Conservation (phyloP, 1,140 invertebrate genomes). For the Lepidurus arcticus region DNA sequence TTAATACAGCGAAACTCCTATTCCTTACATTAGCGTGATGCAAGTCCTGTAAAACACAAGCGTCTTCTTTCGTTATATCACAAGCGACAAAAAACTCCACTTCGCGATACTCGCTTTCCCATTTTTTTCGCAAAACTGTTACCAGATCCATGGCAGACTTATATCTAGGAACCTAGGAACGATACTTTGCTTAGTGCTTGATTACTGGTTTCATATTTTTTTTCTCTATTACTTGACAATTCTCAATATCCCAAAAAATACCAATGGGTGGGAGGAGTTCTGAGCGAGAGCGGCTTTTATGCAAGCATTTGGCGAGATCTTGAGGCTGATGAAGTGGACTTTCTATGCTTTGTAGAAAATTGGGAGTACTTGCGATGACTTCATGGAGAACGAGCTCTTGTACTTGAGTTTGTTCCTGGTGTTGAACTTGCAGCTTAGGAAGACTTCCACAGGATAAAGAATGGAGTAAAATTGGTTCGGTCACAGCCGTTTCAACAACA, state of each 20-base stretch:
- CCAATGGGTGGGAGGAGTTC: slow-evolving; percentile 61
- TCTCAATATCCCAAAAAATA: slow-evolving; percentile 92
- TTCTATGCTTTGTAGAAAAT: too few species aligned
- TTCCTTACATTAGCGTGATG: slow-evolving; percentile 74
- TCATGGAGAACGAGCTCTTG: too few species aligned
- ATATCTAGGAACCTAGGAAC: slow-evolving; percentile 64
- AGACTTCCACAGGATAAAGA: too few species aligned
- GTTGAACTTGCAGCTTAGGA: too few species aligned
- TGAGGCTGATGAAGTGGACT: neutral
- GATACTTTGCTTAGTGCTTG: slow-evolving; percentile 35
- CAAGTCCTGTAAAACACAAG: slow-evolving; percentile 70
- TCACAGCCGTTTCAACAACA: neutral
- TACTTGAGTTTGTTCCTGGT: too few species aligned
- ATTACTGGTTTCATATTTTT: neutral
- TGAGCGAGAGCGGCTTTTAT: neutral
- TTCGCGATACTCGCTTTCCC: slow-evolving; percentile 69
- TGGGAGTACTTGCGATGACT: too few species aligned
- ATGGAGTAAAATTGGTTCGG: neutral
- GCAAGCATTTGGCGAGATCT: neutral
- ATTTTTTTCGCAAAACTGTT: slow-evolving; percentile 67
- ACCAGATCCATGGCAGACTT: slow-evolving; percentile 72
- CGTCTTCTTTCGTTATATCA: slow-evolving; percentile 66
- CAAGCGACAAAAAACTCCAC: slow-evolving; percentile 79
- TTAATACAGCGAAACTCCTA: neutral
- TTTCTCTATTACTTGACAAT: slow-evolving; percentile 56